Base-by-base conservation (phyloP, 2,797 vertebrate genomes). In the Leptoclinus maculatus region DNA sequence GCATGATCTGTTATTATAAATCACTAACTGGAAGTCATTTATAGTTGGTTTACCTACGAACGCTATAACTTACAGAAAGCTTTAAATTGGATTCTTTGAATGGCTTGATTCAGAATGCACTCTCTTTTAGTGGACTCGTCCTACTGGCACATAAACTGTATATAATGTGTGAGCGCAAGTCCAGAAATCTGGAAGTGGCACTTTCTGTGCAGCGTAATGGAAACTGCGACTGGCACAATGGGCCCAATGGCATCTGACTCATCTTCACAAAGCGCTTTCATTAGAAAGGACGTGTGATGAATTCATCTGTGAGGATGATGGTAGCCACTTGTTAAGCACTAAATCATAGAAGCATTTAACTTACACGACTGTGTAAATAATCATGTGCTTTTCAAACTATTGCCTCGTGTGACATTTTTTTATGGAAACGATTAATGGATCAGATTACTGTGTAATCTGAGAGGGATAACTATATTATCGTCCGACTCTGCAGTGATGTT, bases 201-300 rank as follows among this genome's bases (percentile, higher is more conserved):
- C 78, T 72, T 54, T 45, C 71, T 36, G 71, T 1, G 8, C 74
- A 38, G 76, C 45, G 69, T 86, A 85, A 87, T 86, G 86, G 79
- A 90, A 90, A 84, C 71, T 76, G 66, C 78, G 73, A 80, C 23
- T 49, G 71, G 57, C 76, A 84, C 82, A 66, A 81, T 49, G 73
- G 72, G 34, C 62, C 53, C 59, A 66, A 75, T 39, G 0, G 51
- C 57, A 29, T 74, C 80, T 83, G 91, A 89, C 79, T 91, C 87
- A 83, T 83, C 75, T 68, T 65, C 58, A 75, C 74, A 77, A 29
- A 80, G 78, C 53, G 5, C 29, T 53, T 53, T 66, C 62, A 74
- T 74, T 60, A 34, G 36, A 78, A 45, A 67, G 53, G 47, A 72
- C 21, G 1, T 65, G 7, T 71, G 70, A 87, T 78, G 71, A 29